Base-by-base conservation (phyloP, 2,888 invertebrate genomes). In the Monoplex corrugatus region DNA sequence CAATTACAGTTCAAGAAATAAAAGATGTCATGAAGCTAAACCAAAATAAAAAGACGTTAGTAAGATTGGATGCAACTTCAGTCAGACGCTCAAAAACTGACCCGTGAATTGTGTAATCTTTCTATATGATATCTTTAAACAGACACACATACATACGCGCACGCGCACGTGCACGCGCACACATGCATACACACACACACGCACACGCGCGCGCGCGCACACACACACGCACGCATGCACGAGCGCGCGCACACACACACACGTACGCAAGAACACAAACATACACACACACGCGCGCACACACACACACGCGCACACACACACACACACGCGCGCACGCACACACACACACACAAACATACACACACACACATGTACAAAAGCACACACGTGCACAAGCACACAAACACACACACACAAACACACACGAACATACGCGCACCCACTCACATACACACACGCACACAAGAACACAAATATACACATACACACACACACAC, bases 401-500 rank as follows among this genome's bases (percentile, higher is more conserved):
- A 8, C 50, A 50, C 16, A 50, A 8, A 50, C 50, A 50, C 50
- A 50, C 68, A 68, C 13, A 23, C 13, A 5, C 68, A 5, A 13
- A 5, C 13, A n/a, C 23, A 13, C 68, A 13, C n/a, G 5, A 28
- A 68, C 68, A 13, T 28, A 28, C n/a, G 28, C 68, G 5, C 16
- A 19, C 68, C 13, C 40, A 43, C 44, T 2, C 32, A 16, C 32
- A 3, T n/a, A 6, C 84, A 45, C 45, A 50, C 2, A 8, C 23
- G 40, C 82, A 43, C 38, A 82, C 82, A 2, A 2, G 10, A 0
- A 38, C 28, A 43, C 43, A 2, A 1, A 57, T 57, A 75, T 38
- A 75, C 38, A 86, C 63, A 86, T 68, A 68, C 16, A 57, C 44
- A n/a, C 35, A 85, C 16, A 85, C 44, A 50, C 28, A 87, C 78